Evolutionary conservation across 1,140 invertebrate species (phyloP).

Genomic region (Aphelinus certus): DNA sequence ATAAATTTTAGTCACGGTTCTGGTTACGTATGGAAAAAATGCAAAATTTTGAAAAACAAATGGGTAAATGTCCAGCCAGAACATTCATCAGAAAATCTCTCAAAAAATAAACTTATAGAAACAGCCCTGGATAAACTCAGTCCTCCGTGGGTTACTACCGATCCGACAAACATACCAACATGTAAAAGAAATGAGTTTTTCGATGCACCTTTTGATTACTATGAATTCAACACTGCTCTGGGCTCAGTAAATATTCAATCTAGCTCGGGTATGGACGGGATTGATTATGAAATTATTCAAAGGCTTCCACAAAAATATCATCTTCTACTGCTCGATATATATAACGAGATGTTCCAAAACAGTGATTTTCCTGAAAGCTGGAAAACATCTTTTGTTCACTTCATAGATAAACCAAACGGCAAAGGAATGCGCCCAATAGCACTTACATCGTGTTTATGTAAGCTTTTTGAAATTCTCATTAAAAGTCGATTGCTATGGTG

Average conservation of each 20-base stretch:
- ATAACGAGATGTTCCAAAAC: not conserved
- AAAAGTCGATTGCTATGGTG: too few species aligned
- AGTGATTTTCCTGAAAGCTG: not conserved
- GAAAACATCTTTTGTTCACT: not conserved
- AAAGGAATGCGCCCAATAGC: not conserved
- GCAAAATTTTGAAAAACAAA: not conserved
- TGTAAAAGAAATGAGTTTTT: constrained; percentile 15
- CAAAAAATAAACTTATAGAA: too few species aligned
- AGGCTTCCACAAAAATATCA: constrained; percentile 5
- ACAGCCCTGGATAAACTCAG: constrained; percentile 5
- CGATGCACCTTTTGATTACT: not conserved
- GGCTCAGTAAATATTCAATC: not conserved
- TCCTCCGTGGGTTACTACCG: not conserved
- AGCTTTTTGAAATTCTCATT: not conserved
- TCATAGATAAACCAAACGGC: not conserved
- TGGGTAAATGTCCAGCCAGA: not conserved
- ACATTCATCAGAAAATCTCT: too few species aligned
- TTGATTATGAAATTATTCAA: constrained; percentile 1
- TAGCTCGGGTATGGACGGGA: not conserved
- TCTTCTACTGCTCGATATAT: not conserved
- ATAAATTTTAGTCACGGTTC: not conserved
- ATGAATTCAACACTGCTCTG: constrained; percentile 12
- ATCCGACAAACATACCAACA: not conserved
- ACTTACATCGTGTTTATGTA: not conserved
- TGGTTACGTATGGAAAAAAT: not conserved